phyloP scores from a whole-genome alignment of 2,888 invertebrate species.

The Zaprionus obscuricornis region DNA sequence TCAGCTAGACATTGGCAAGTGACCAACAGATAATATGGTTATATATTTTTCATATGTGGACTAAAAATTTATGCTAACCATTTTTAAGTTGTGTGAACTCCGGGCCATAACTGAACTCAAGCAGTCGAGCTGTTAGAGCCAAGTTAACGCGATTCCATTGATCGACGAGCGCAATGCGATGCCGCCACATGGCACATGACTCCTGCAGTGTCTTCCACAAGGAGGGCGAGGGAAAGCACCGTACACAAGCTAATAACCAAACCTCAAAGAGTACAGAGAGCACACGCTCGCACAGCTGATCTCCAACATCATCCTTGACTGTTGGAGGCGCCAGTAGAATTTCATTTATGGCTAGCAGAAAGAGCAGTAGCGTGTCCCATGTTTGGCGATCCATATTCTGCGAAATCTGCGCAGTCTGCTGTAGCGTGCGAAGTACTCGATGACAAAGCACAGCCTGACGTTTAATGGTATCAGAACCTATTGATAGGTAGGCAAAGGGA shows the following conservation, averaged over 20 bases:
- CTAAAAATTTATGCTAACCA: constrained; percentile 84
- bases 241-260: constrained; percentile 86
- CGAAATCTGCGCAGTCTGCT: constrained; percentile 91
- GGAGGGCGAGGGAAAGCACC: constrained; percentile 96
- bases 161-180: constrained; percentile 95
- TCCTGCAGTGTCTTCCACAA: constrained; percentile 97
- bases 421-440: constrained; percentile 92
- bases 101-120: constrained; percentile 95
- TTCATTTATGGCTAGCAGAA: constrained; percentile 95
- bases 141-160: constrained; percentile 98
- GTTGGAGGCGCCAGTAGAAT: constrained; percentile 96
- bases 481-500: background rate
- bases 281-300: constrained; percentile 96
- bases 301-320: constrained; percentile 96
- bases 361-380: constrained; percentile 94
- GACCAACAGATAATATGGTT: background rate
- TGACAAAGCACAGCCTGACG: constrained; percentile 97
- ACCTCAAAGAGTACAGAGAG: constrained; percentile 96
- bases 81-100: constrained; percentile 91
- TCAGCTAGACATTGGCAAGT: constrained; percentile 86
- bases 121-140: constrained; percentile 92
- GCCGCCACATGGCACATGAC: constrained; percentile 96
- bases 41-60: background rate
- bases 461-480: constrained; percentile 94
- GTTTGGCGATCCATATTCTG: constrained; percentile 91